Percentiles rank a stretch among this genome's conserved stretches.
These are phyloP conservation scores for Astropecten irregularis DNA, from an alignment of 53 echinoderm and acorn worm species.

Conservation along the genomic window DNA sequence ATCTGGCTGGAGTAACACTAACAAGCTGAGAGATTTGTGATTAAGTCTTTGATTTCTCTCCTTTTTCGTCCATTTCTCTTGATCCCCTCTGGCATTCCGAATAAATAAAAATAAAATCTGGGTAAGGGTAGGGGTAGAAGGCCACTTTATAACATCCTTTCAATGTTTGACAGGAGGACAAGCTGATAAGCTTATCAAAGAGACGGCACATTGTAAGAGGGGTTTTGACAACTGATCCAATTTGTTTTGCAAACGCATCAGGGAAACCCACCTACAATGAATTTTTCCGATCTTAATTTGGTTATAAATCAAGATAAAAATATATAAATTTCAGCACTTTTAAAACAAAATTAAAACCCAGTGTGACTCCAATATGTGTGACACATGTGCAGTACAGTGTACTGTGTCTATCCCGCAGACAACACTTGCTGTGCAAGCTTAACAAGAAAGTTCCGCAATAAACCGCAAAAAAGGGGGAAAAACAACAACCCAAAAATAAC, in stretches of 20 bases:
- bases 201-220: neutral
- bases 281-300: neutral
- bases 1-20: neutral
- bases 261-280: neutral
- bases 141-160: neutral
- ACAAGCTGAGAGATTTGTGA: neutral
- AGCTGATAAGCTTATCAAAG: slow-evolving; percentile 3
- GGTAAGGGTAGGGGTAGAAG: neutral
- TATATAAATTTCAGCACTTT: neutral
- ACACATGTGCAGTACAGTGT: neutral
- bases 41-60: too few species aligned
- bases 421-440: neutral
- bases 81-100: too few species aligned
- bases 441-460: too few species aligned
- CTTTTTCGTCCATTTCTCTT: neutral
- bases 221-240: slow-evolving; percentile 9
- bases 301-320: neutral
- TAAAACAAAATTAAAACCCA: neutral
- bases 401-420: neutral
- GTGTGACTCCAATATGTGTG: neutral
- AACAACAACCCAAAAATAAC: too few species aligned
- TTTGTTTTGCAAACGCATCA: neutral
- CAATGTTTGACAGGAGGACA: neutral
- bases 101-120: neutral
- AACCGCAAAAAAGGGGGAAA: too few species aligned